Evolutionary conservation across 2,797 vertebrate genomes (phyloP), one percentile per base, ranked within the genome.

Genomic region (Cirrhinus molitorella): DNA sequence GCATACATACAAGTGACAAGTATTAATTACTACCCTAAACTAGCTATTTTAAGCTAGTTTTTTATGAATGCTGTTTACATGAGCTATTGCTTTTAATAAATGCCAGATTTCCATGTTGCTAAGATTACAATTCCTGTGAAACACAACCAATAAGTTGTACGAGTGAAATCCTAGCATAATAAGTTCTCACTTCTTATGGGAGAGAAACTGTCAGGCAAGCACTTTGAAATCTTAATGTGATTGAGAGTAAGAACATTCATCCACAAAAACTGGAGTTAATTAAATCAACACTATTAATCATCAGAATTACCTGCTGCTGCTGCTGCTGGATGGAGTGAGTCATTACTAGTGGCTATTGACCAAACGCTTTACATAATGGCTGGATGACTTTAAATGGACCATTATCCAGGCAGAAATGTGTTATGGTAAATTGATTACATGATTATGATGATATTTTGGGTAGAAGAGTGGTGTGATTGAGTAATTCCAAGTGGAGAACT

Each of bases 251-350:
- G 25, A 49, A 34, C 28, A 71, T 61, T 51, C 43, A 63, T 59
- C n/a, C 19, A 45, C 45, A 68, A 66, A 55, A 25, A 31, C 37
- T 57, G 4, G 0, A 34, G 25, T 73, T 53, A 65, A 81, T 81
- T 51, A 74, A 81, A 72, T 34, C 55, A 81, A 63, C 53, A 81
- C 37, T 47, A 61, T 61, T 71, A 49, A 12, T 59, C 53, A 61
- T 72, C 25, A 47, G 37, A 81, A 53, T 53, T 12, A 37, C 25
- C 40, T 61, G 67, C 23, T 47, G 25, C 40, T 61, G 67, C 23
- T 47, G 25, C 40, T 47, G 25, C 40, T 40, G 55, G 25, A 53
- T n/a, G 4, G 28, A 55, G 43, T 85, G 63, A 77, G 49, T 45
- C 72, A 53, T 53, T 25, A 81, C 23, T 5, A 55, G 34, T 63